Evolutionary conservation across 1,140 invertebrate species (phyloP), one percentile per base, ranked within the genome.

Genomic region (Papilio xuthus): DNA sequence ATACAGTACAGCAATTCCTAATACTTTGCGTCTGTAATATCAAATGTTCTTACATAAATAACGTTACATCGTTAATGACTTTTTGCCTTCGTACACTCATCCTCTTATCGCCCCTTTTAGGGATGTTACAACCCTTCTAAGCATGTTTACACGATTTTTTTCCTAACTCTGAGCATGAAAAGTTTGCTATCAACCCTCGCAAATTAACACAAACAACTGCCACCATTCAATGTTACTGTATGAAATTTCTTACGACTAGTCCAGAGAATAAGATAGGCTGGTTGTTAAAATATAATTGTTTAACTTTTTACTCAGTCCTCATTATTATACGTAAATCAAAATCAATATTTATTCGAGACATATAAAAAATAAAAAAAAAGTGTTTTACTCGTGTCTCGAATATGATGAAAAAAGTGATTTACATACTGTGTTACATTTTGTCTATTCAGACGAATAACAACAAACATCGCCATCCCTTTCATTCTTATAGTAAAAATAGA

Each of bases 71-170:
- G 23, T 26, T 26, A 60, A 26, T 26, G 23, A 60, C 23, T 60
- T 26, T 26, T 60, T 53, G 50, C 50, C n/a, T 0, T 26, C 32
- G 32, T 7, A 37, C 10, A 53, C 23, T 60, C 10, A 60, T 26
- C 41, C 70, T 20, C 3, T 72, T 42, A 72, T 3, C n/a, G 70
- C 20, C 37, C 18, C 70, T 71, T 71, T n/a, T 13, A 73, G 71
- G 71, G 71, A 70, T 32, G 28, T 15, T 26, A 50, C 71, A 73
- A 73, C 71, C 71, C 71, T 47, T 73, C 4, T 73, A 73, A 47
- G 20, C 26, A 73, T 73, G 71, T 73, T 44, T 47, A 73, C 71
- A 73, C 12, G 42, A 73, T 73, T 73, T 73, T n/a, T 72, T 73
- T 73, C 23, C n/a, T 42, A 50, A 47, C 71, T 73, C n/a, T 50